phyloP scores from a whole-genome alignment of 2,797 vertebrate species.

The Enteromius mattozi region DNA sequence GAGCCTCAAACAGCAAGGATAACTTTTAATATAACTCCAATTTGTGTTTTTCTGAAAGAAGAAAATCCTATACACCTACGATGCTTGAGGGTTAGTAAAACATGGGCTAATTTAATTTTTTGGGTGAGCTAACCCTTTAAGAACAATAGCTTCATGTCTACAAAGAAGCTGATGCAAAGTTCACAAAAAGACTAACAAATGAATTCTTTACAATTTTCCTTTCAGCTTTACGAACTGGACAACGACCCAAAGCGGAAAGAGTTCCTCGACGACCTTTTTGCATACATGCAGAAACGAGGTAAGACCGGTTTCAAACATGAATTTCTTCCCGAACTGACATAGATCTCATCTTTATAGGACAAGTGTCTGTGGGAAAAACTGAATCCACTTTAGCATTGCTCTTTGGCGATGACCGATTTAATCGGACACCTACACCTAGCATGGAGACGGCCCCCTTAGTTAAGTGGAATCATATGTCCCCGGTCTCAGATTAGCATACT shows the following conservation, averaged over 20 bases:
- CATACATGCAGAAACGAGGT: constrained; percentile 98
- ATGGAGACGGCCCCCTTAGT: constrained; percentile 14
- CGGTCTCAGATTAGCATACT: constrained; percentile 53
- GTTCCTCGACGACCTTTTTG: constrained; percentile 93
- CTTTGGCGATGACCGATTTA: not conserved
- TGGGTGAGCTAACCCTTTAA: too few species aligned
- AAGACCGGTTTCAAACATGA: constrained; percentile 42
- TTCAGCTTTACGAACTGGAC: constrained; percentile 93
- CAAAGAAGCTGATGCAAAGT: not conserved
- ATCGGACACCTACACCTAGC: constrained; percentile 11
- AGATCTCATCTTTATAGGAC: not conserved
- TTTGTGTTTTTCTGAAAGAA: too few species aligned
- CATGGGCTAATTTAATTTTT: too few species aligned
- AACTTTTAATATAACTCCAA: too few species aligned
- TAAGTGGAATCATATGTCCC: constrained; percentile 60
- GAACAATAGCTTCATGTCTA: not conserved
- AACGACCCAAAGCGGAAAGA: constrained; percentile 92
- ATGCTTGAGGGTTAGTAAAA: too few species aligned
- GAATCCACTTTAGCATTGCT: not conserved
- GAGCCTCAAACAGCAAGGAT: too few species aligned
- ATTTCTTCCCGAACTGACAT: not conserved
- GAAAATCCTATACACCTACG: too few species aligned
- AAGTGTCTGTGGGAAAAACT: not conserved
- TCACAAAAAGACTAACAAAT: not conserved
- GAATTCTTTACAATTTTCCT: not conserved